phyloP scores from a whole-genome alignment of 2,797 vertebrate species.

The Enteromius trimaculatus region DNA sequence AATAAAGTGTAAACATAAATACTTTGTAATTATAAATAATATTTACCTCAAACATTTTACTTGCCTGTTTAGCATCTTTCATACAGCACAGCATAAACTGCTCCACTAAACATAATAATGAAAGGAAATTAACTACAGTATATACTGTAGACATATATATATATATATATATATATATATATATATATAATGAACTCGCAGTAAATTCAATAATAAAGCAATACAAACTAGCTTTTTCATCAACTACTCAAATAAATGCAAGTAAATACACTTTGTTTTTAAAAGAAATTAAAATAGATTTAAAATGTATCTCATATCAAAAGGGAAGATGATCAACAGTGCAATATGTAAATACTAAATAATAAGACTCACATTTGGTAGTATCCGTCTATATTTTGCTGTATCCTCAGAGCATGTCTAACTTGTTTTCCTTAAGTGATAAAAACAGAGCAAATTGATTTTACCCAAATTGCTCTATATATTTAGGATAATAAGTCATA shows the following conservation, averaged over 20 bases:
- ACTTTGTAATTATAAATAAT: neutral
- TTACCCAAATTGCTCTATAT: neutral
- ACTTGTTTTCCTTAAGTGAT: neutral
- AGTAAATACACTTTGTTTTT: neutral
- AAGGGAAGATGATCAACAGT: neutral
- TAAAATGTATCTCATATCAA: neutral
- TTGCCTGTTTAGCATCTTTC: neutral
- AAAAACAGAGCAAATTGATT: neutral
- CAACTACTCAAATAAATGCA: neutral
- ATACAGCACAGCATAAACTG: neutral
- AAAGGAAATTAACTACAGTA: neutral
- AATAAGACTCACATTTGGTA: neutral
- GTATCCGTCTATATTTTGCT: neutral
- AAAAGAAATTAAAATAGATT: neutral
- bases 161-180: too few species aligned
- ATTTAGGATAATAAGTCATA: neutral
- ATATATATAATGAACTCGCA: neutral
- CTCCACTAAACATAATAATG: neutral
- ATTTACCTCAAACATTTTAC: neutral
- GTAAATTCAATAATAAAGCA: neutral
- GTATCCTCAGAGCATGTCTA: neutral
- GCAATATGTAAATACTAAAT: neutral
- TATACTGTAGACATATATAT: neutral
- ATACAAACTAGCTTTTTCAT: neutral
- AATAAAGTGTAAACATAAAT: neutral